A percentile compares a stretch with the other conserved stretches of the same genome.
These are phyloP conservation scores for Maconellicoccus hirsutus DNA, from an alignment of 1,140 invertebrate species.

Conservation along the genomic window DNA sequence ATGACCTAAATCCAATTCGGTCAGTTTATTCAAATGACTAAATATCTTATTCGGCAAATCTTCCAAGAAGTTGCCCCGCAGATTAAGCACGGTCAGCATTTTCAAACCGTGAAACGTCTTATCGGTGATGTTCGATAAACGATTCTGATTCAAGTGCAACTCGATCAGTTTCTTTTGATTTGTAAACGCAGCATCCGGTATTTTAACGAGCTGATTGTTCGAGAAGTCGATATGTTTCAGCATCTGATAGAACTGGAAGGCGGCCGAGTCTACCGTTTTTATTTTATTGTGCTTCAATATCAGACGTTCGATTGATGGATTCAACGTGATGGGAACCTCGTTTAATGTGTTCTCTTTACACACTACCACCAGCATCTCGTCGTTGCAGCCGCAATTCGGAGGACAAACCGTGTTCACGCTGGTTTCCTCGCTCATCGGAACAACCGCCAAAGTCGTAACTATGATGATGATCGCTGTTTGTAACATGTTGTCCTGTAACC, in stretches of 20 bases:
- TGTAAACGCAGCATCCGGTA: slow-evolving; percentile 62
- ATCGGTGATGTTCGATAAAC: slow-evolving; percentile 64
- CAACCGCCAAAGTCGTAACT: background rate
- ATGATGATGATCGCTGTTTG: background rate
- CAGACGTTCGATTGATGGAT: slow-evolving; percentile 72
- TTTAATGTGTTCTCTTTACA: slow-evolving; percentile 74
- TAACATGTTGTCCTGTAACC: background rate
- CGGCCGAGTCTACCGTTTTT: slow-evolving; percentile 69
- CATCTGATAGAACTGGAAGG: slow-evolving; percentile 75
- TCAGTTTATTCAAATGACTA: slow-evolving; percentile 55
- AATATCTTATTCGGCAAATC: slow-evolving; percentile 64
- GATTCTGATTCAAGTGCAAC: slow-evolving; percentile 71
- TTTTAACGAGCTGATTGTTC: slow-evolving; percentile 65
- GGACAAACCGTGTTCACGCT: slow-evolving; percentile 43
- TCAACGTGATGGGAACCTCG: slow-evolving; percentile 79
- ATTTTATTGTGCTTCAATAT: slow-evolving; percentile 74
- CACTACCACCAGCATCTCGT: slow-evolving; percentile 73
- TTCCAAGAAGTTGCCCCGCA: slow-evolving; percentile 70
- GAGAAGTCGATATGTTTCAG: slow-evolving; percentile 72
- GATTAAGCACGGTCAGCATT: slow-evolving; percentile 62
- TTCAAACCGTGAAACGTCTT: slow-evolving; percentile 65
- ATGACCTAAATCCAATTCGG: slow-evolving; percentile 74
- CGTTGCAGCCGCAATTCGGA: slow-evolving; percentile 68
- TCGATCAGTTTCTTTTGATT: slow-evolving; percentile 67
- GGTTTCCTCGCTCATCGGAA: background rate